phyloP scores from a whole-genome alignment of 2,888 invertebrate genomes.

The Catocala nupta region DNA sequence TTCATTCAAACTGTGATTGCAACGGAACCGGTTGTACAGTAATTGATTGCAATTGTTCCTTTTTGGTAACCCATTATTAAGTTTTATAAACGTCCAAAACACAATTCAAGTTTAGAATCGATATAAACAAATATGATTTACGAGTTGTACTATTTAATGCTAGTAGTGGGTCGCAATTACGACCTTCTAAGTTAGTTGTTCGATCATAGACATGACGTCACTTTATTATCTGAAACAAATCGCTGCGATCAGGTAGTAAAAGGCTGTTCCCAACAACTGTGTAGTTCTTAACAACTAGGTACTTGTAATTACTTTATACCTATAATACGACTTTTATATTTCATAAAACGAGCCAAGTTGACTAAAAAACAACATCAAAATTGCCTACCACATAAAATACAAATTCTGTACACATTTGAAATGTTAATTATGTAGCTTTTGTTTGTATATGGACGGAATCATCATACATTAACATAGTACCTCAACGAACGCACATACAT shows the following conservation, averaged over 20 bases:
- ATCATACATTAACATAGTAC: conserved; percentile 5
- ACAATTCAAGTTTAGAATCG: not conserved
- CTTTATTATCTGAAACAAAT: conserved; percentile 68
- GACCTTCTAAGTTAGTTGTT: conserved; percentile 73
- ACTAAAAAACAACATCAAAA: conserved; percentile 23
- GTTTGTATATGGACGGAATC: conserved; percentile 11
- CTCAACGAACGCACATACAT: conserved; percentile 5
- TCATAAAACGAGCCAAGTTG: not conserved
- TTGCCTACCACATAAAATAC: conserved; percentile 11
- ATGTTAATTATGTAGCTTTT: conserved; percentile 29
- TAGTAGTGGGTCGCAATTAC: conserved; percentile 60
- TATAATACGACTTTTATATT: too few species aligned
- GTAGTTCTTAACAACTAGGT: conserved; percentile 8
- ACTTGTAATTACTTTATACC: not conserved
- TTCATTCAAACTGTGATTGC: conserved; percentile 37
- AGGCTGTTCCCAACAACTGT: conserved; percentile 18
- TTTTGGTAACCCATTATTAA: conserved; percentile 34
- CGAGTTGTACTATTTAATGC: not conserved
- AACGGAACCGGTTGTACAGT: conserved; percentile 42
- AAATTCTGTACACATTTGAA: conserved; percentile 12
- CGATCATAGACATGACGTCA: conserved; percentile 72
- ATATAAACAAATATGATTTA: too few species aligned
- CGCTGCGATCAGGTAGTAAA: conserved; percentile 72
- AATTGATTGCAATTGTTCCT: conserved; percentile 27
- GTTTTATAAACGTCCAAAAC: conserved; percentile 39